Evolutionary conservation across 2,888 invertebrate genomes (phyloP).

Genomic region (Pristionchus maxplancki): DNA sequence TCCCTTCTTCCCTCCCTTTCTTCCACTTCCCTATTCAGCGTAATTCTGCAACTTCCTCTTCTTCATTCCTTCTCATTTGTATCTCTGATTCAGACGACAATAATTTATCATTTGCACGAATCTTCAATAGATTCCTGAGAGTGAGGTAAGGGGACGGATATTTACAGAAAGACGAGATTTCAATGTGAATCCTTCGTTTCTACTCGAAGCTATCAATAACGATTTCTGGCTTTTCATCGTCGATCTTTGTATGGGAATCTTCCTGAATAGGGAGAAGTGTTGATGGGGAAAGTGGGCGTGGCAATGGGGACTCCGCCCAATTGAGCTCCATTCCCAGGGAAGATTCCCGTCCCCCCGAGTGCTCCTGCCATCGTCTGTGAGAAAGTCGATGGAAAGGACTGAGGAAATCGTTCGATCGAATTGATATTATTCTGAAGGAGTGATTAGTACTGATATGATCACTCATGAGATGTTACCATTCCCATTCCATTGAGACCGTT

Average conservation of each 20-base stretch:
- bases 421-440: not conserved
- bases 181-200: not conserved
- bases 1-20: not conserved
- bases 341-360: constrained; percentile 46
- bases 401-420: constrained; percentile 45
- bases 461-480: not conserved
- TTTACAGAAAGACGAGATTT: constrained; percentile 24
- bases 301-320: constrained; percentile 47
- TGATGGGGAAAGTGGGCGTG: constrained; percentile 38
- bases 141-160: constrained; percentile 4
- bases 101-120: constrained; percentile 28
- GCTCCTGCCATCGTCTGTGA: constrained; percentile 48
- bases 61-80: not conserved
- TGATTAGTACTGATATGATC: not conserved
- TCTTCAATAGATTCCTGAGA: constrained; percentile 19
- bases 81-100: not conserved
- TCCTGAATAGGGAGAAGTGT: constrained; percentile 26
- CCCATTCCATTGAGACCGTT: constrained; percentile 35
- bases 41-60: not conserved
- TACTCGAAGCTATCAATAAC: constrained; percentile 20
- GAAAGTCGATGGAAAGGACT: constrained; percentile 44
- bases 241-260: constrained; percentile 48
- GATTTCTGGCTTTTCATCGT: constrained; percentile 27
- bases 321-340: constrained; percentile 41
- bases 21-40: not conserved